Base-by-base conservation (phyloP, 2,888 invertebrate genomes). In the Synanthedon formicaeformis region DNA sequence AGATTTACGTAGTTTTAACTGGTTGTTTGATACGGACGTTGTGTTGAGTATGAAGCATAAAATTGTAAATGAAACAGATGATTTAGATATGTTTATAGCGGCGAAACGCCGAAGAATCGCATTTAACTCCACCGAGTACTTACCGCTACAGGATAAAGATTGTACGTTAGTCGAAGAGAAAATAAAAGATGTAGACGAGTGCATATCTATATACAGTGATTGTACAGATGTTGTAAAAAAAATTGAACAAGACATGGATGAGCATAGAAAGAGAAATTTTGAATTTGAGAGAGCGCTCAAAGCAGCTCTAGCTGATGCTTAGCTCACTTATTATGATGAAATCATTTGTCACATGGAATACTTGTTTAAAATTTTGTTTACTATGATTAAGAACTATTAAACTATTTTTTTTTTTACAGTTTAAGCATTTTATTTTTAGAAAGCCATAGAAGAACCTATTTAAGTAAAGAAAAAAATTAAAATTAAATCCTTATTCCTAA, bases 11-110 rank as follows among this genome's bases (percentile, higher is more conserved):
- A 84, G 77, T 55, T 74, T 81, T 14, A 81, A 90, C 45, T 92
- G 92, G 92, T 88, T 92, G 76, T 91, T 90, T 66, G 72, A 80
- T 57, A 61, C 69, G 40, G 71, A 74, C 50, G 59, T 73, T 48
- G 58, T 85, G 27, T 61, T 67, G 49, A 74, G 70, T 55, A 66
- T 80, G 41, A 84, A 86, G 65, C 80, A 82, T 57, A 82, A 76
- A 67, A 69, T 69, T n/a, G 57, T 76, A 41, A 75, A 78, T 12
- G 74, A 78, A 11, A 5, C 12, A 55, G 84, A 85, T 67, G 80
- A 81, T 50, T 54, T 87, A 55, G 82, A 83, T 66, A 65, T 58
- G 52, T 74, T 69, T 52, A 75, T 84, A 50, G 65, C 73, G 59
- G 75, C 81, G 0, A 87, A 87, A 64, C 71, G 87, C 40, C 78